These are phyloP conservation scores for Omphaloscelis lunosa DNA, from an alignment of 2,888 invertebrate genomes.

Conservation along the genomic window DNA sequence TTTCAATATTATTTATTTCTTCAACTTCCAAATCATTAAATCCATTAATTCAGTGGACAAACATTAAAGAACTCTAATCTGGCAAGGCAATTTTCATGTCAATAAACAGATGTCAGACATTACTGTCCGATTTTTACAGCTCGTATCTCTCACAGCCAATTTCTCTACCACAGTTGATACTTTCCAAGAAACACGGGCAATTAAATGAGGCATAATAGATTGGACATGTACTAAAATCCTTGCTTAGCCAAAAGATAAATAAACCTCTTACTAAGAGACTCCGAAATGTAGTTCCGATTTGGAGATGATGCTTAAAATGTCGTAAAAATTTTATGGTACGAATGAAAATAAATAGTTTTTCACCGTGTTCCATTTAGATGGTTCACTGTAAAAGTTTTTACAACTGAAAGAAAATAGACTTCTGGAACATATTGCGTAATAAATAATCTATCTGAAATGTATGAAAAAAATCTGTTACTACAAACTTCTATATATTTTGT, in stretches of 20 bases:
- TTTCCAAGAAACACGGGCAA: conserved; percentile 72
- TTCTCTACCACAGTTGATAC: conserved; percentile 81
- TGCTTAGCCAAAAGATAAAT: conserved; percentile 64
- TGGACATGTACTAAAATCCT: conserved; percentile 69
- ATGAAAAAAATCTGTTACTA: conserved; percentile 39
- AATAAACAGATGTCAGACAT: conserved; percentile 71
- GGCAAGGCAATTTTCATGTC: conserved; percentile 61
- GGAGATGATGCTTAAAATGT: conserved; percentile 85
- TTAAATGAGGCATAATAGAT: conserved; percentile 67
- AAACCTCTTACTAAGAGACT: conserved; percentile 60
- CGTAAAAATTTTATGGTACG: conserved; percentile 86
- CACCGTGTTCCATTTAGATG: conserved; percentile 82
- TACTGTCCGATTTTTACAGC: conserved; percentile 78
- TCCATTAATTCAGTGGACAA: conserved; percentile 26
- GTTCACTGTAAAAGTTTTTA: conserved; percentile 85
- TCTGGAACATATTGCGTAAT: conserved; percentile 71
- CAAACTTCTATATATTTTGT: conserved; percentile 6
- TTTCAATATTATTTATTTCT: conserved; percentile 30
- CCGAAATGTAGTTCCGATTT: conserved; percentile 73
- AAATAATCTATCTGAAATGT: conserved; percentile 49
- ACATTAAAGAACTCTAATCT: conserved; percentile 37
- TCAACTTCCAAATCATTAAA: conserved; percentile 23
- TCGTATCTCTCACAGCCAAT: conserved; percentile 67
- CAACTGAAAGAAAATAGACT: conserved; percentile 81
- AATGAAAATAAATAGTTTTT: conserved; percentile 88